Percentiles rank a stretch among this genome's conserved stretches.
phyloP scores from a whole-genome alignment of 2,113 vertebrate species.

The Pedetes capensis region DNA sequence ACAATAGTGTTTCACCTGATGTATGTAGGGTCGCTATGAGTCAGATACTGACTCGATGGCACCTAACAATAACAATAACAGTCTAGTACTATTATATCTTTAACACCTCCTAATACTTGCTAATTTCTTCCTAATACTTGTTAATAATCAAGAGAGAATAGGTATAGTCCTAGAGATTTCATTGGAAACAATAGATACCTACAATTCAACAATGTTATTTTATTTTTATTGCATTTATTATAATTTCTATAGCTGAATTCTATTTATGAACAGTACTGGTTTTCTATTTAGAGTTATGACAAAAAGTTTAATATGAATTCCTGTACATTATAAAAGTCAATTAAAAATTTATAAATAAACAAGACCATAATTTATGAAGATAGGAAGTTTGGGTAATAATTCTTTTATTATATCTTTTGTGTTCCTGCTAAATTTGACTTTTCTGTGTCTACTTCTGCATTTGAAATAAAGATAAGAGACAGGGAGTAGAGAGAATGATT shows the following conservation, averaged over 20 bases:
- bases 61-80: too few relatives aligned
- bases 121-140: background rate
- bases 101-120: background rate
- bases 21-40: too few relatives aligned
- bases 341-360: constrained; percentile 21
- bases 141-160: background rate
- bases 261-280: background rate
- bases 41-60: too few relatives aligned
- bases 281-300: background rate
- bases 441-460: background rate
- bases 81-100: background rate
- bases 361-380: constrained; percentile 12
- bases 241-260: background rate
- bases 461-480: constrained; percentile 28
- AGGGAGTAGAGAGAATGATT: background rate
- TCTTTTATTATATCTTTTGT: background rate
- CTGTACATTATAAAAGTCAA: background rate
- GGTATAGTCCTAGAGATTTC: background rate
- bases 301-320: background rate
- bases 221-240: constrained; percentile 26
- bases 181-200: background rate
- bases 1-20: too few relatives aligned
- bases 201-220: background rate
- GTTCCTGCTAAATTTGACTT: background rate
- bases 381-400: background rate